These are phyloP conservation scores for Somateria mollissima DNA, from an alignment of 2,797 vertebrate genomes.

Conservation along the genomic window DNA sequence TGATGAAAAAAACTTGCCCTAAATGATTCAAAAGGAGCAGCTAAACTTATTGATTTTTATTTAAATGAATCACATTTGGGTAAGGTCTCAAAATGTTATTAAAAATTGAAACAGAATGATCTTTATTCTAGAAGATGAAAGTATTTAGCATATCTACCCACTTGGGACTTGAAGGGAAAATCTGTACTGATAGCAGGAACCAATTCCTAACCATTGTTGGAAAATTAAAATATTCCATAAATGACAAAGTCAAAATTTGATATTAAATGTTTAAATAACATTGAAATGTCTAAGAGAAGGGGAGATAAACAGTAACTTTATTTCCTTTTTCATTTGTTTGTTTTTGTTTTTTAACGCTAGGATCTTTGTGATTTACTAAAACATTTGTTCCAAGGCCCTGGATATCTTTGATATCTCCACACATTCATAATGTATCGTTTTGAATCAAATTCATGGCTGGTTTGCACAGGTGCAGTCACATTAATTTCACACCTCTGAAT, in stretches of 20 bases:
- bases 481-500: slow-evolving; percentile 62
- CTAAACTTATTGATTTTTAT: slow-evolving; percentile 50
- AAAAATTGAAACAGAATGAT: slow-evolving; percentile 43
- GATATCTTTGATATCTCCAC: neutral
- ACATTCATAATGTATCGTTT: slow-evolving; percentile 23
- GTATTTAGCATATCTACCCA: neutral
- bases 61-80: slow-evolving; percentile 13
- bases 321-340: neutral
- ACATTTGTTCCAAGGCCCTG: neutral
- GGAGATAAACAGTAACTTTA: neutral
- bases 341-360: neutral
- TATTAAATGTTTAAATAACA: neutral
- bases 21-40: slow-evolving; percentile 33
- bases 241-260: neutral
- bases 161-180: neutral
- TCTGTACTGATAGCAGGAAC: neutral
- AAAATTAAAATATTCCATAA: neutral
- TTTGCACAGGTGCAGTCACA: slow-evolving; percentile 38
- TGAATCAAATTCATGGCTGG: slow-evolving; percentile 22
- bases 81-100: slow-evolving; percentile 41
- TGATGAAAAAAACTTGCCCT: slow-evolving; percentile 8
- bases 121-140: slow-evolving; percentile 23
- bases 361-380: neutral
- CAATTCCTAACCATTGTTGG: neutral
- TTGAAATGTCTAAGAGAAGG: neutral